Conservation (phyloP, 2,113 vertebrate genomes). For the Psammodynastes pulverulentus region DNA sequence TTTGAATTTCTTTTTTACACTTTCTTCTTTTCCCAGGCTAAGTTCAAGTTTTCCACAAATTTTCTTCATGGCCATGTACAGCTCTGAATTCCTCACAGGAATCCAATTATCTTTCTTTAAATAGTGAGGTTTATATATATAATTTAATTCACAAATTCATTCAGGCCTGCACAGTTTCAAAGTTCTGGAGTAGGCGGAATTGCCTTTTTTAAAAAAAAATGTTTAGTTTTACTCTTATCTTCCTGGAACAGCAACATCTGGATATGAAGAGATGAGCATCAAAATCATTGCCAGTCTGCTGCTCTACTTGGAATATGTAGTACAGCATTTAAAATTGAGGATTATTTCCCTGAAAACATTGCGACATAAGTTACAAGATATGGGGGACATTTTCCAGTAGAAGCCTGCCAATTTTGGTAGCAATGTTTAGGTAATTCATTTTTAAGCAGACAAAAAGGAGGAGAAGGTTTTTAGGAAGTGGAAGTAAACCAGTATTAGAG, state of each 20-base stretch:
- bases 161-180: not conserved
- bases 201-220: not conserved
- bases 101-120: not conserved
- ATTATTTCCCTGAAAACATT: not conserved
- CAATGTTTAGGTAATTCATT: rapidly evolving
- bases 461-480: not conserved
- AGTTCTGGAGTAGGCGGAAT: not conserved
- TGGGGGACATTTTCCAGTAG: not conserved
- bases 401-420: not conserved
- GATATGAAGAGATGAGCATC: not conserved
- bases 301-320: not conserved
- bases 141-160: not conserved
- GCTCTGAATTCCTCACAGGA: not conserved
- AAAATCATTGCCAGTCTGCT: not conserved
- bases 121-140: not conserved
- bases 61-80: not conserved
- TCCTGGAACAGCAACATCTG: not conserved
- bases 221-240: not conserved
- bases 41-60: not conserved
- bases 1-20: not conserved
- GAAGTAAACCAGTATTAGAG: slow-evolving; percentile 5
- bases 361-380: not conserved
- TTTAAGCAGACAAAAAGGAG: not conserved
- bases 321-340: not conserved
- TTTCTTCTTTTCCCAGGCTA: not conserved